Evolutionary conservation across 1,140 invertebrate genomes (phyloP).

Genomic region (Parasteatoda tepidariorum): DNA sequence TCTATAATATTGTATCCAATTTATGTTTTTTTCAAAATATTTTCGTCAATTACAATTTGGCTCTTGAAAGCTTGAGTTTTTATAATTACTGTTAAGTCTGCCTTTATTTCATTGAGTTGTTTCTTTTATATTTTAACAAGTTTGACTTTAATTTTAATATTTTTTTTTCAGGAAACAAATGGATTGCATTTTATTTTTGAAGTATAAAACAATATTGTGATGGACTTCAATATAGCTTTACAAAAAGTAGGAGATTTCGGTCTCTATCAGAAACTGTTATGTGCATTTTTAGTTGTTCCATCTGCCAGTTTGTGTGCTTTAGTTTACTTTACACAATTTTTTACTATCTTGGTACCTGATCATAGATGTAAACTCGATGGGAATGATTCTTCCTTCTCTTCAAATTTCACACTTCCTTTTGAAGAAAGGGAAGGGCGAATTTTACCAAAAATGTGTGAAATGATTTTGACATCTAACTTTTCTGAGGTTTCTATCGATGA

Average conservation of each 20-base stretch:
- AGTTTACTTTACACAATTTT: slow-evolving; percentile 62
- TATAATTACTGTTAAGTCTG: no score
- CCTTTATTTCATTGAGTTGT: no score
- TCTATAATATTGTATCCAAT: no score
- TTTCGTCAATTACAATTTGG: no score
- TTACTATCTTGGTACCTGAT: slow-evolving; percentile 60
- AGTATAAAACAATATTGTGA: no score
- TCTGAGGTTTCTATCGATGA: not conserved
- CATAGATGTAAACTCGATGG: slow-evolving; percentile 43
- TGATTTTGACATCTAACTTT: not conserved
- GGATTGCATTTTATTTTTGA: no score
- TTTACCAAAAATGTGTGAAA: slow-evolving; percentile 20
- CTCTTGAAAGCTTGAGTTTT: no score
- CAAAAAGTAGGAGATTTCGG: slow-evolving; percentile 61
- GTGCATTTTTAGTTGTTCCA: slow-evolving; percentile 60
- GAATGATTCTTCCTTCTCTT: not conserved
- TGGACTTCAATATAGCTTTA: slow-evolving; percentile 62
- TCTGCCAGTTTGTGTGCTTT: slow-evolving; percentile 61
- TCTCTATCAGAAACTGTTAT: slow-evolving; percentile 61
- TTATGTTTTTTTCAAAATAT: no score
- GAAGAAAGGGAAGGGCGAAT: not conserved
- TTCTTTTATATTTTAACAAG: not conserved
- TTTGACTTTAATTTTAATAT: no score
- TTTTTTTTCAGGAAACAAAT: no score
- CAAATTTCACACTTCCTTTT: slow-evolving; percentile 15